Evolutionary conservation across 2,888 invertebrate genomes (phyloP), one percentile per base, ranked within the genome.

Genomic region (Mycogona germanica): DNA sequence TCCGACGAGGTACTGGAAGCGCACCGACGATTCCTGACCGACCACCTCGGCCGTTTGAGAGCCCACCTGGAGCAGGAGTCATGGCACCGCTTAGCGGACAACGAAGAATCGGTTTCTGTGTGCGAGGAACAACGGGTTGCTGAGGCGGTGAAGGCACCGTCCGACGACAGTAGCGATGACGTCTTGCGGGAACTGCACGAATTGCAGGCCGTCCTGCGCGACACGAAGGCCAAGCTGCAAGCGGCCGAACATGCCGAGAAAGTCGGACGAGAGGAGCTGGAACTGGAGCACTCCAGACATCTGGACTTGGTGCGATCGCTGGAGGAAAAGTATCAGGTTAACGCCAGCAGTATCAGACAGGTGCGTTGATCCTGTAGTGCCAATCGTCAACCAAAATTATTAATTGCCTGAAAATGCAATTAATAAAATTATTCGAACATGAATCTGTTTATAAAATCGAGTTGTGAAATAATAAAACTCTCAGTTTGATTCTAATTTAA

Each of bases 251-350:
- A 23, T 2, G 25, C 47, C 2, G 21, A 28, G 23, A 47, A 12
- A 35, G 25, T 47, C 6, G 47, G 32, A 32, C 17, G 23, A 12
- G 47, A 47, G 21, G 23, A 47, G 7, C n/a, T 21, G n/a, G n/a
- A 19, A 6, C 32, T 47, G 32, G 30, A 47, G 12, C 47, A 47
- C 21, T n/a, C n/a, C n/a, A n/a, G 23, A 47, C 2, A 47, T 47
- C 14, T 28, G 29, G 47, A 32, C n/a, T 32, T 47, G 32, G 47
- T 32, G 6, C 6, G 9, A 23, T 5, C 29, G 5, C 29, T 47
- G 3, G 23, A 32, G 21, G 9, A 32, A 30, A 47, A 47, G 14
- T 29, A 47, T 23, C 30, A 17, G 14, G 32, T 23, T 7, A 35
- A 47, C 19, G 14, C 21, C n/a, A 47, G n/a, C n/a, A n/a, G 47